These are phyloP conservation scores for Teleopsis dalmanni DNA, from an alignment of 1,140 invertebrate species.

Conservation along the genomic window DNA sequence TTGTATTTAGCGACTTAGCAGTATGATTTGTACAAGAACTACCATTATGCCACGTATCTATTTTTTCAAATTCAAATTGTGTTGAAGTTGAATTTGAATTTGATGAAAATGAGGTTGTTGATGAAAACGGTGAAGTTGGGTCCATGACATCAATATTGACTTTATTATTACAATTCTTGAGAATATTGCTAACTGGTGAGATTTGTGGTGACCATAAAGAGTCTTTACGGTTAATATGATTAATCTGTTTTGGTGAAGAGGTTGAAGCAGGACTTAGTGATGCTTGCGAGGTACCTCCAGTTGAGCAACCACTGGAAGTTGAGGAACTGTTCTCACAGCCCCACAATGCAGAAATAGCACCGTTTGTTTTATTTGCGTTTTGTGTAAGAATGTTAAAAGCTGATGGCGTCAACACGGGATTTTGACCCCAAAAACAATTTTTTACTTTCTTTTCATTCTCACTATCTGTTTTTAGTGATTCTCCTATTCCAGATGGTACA, in stretches of 20 bases:
- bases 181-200: constrained; percentile 25
- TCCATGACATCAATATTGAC: constrained; percentile 3
- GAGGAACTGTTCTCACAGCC: constrained; percentile 30
- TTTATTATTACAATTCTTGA: constrained; percentile 21
- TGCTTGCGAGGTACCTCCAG: constrained; percentile 35
- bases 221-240: constrained; percentile 37
- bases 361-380: constrained; percentile 15
- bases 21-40: too few species aligned
- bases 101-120: constrained; percentile 13
- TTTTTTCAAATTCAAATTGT: too few species aligned
- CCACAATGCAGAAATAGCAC: constrained; percentile 37
- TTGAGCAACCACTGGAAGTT: constrained; percentile 33
- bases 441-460: too few species aligned
- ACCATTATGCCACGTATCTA: too few species aligned
- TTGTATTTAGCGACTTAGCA: too few species aligned
- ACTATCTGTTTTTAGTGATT: too few species aligned
- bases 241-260: constrained; percentile 9
- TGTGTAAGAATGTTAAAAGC: too few species aligned
- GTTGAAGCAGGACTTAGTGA: constrained; percentile 38
- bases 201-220: constrained; percentile 34
- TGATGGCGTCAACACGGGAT: too few species aligned
- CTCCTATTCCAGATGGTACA: too few species aligned
- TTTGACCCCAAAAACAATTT: too few species aligned
- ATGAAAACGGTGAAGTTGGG: constrained; percentile 28
- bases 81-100: constrained; percentile 27